Evolutionary conservation across 2,888 invertebrate genomes (phyloP), one percentile per base, ranked within the genome.

Genomic region (Drosophila imparisetae): DNA sequence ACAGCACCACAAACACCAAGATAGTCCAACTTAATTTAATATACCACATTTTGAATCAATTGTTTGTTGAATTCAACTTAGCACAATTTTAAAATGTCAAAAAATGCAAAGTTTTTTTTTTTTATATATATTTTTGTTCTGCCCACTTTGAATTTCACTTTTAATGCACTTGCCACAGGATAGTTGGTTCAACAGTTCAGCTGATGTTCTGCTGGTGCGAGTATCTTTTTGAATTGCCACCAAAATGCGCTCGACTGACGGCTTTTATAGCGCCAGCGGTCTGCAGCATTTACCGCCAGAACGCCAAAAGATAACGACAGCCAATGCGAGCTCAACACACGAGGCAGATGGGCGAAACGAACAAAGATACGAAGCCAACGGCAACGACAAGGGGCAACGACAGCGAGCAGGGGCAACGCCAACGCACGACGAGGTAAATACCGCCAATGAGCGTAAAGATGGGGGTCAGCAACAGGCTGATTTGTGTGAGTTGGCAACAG

Each of bases 221-320:
- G 63, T 63, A 38, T 11, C 50, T 58, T 77, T 83, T 82, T 61
- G 80, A 82, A 90, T 89, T 83, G 85, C 72, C 78, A 83, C 63
- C 74, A 75, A 83, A 84, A 75, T 83, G 86, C 70, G 89, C 72
- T 84, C 75, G 84, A 75, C 80, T 81, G 73, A 66, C 80, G 79
- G 85, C 89, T 91, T 91, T 92, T 91, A 91, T 91, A 91, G 90
- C 75, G 60, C 58, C 68, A 75, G 74, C 67, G 29, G 63, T 63
- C 49, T 61, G 61, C 70, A 65, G 60, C 66, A 66, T 66, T 61
- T 63, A 65, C 75, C 66, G 72, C 66, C 68, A 60, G 53, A 36
- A 59, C 40, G 61, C 55, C 55, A 55, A 70, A 59, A 85, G 85
- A 85, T 85, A 85, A 88, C 80, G 80, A 57, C 69, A 68, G 62